These are phyloP conservation scores for Dromiciops gliroides DNA, from an alignment of 2,113 vertebrate species.

Conservation along the genomic window DNA sequence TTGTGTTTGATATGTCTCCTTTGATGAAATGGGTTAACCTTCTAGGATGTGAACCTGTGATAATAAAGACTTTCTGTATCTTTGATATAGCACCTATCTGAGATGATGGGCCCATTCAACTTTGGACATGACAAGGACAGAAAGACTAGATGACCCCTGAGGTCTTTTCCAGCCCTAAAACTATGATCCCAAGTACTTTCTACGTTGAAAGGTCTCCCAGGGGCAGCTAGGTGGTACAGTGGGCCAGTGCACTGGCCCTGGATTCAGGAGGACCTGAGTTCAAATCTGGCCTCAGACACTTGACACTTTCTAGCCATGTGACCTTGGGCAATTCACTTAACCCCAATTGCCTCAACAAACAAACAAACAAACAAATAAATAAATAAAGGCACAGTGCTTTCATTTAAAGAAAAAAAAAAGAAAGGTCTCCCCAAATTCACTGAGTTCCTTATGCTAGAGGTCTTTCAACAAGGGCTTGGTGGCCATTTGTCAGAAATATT, in stretches of 20 bases:
- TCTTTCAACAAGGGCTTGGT: not conserved
- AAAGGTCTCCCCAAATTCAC: not conserved
- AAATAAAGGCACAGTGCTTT: no score
- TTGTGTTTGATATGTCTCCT: not conserved
- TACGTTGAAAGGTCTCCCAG: not conserved
- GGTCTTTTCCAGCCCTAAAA: not conserved
- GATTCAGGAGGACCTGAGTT: no score
- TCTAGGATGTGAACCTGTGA: not conserved
- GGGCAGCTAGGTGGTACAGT: no score
- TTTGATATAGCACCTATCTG: not conserved
- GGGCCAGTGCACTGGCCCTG: no score
- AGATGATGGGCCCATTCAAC: not conserved
- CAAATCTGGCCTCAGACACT: no score
- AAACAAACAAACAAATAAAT: no score
- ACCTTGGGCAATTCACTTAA: no score
- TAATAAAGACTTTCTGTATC: not conserved
- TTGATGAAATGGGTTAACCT: not conserved
- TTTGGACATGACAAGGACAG: not conserved
- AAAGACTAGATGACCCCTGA: not conserved
- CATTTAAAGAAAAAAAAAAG: no score
- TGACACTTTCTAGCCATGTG: no score
- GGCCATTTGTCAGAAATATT: not conserved
- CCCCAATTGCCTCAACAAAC: no score
- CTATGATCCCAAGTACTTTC: not conserved
- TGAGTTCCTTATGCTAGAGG: not conserved